phyloP scores from a whole-genome alignment of 2,113 vertebrate genomes.

The Osmerus eperlanus region DNA sequence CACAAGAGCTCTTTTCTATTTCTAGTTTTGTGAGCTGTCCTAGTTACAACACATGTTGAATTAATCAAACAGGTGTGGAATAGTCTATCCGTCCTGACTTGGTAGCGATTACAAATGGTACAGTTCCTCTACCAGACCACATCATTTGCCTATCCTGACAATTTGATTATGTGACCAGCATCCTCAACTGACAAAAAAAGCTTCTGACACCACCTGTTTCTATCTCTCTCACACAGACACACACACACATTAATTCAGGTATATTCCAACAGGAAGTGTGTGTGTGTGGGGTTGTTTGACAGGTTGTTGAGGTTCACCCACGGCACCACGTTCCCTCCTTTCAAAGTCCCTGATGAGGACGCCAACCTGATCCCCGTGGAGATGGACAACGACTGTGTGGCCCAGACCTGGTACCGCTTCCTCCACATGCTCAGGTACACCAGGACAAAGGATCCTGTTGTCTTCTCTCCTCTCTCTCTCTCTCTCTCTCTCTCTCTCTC shows the following conservation, averaged over 20 bases:
- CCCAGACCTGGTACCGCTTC: slow-evolving; percentile 96
- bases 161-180: neutral
- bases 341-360: slow-evolving; percentile 95
- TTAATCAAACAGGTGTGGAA: too few species aligned
- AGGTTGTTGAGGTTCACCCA: slow-evolving; percentile 91
- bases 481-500: neutral
- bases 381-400: slow-evolving; percentile 93
- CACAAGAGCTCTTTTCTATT: neutral
- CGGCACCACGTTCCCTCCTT: slow-evolving; percentile 89
- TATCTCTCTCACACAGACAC: too few species aligned
- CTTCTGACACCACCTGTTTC: too few species aligned
- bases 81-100: neutral
- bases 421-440: slow-evolving; percentile 93
- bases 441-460: neutral
- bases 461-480: neutral
- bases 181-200: too few species aligned
- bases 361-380: slow-evolving; percentile 88
- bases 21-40: neutral
- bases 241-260: neutral
- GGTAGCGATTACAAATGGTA: neutral
- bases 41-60: neutral
- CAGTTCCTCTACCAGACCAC: neutral
- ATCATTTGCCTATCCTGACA: neutral
- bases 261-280: neutral
- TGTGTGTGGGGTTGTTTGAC: slow-evolving; percentile 24